A percentile compares a stretch with the other conserved stretches of the same genome.
phyloP scores from a whole-genome alignment of 2,888 invertebrate species.

The Scrobipalpa costella region DNA sequence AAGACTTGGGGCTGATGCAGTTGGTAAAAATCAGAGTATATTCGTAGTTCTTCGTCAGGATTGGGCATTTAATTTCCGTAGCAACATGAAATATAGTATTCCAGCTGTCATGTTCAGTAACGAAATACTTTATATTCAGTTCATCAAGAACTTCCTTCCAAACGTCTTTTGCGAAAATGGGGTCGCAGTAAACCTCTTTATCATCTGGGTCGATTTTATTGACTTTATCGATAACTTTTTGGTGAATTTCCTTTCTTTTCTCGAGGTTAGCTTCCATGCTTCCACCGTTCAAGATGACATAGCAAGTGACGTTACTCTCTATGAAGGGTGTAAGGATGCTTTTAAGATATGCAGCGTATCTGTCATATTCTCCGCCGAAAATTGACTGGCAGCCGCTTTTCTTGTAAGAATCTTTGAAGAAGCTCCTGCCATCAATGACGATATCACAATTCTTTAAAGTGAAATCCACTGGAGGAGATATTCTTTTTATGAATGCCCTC shows the following conservation, averaged over 20 bases:
- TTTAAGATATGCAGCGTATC: slow-evolving; percentile 32
- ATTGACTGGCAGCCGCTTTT: slow-evolving; percentile 41
- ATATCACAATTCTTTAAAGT: slow-evolving; percentile 29
- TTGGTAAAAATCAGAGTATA: slow-evolving; percentile 37
- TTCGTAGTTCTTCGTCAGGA: slow-evolving; percentile 44
- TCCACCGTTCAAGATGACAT: slow-evolving; percentile 37
- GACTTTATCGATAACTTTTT: slow-evolving; percentile 34
- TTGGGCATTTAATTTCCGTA: slow-evolving; percentile 39
- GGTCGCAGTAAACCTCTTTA: slow-evolving; percentile 35
- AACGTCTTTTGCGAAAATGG: slow-evolving; percentile 37
- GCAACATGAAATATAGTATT: slow-evolving; percentile 41
- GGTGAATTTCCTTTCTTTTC: slow-evolving; percentile 33
- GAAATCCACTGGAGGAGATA: slow-evolving; percentile 17
- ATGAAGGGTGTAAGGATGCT: slow-evolving; percentile 28
- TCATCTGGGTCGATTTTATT: slow-evolving; percentile 30
- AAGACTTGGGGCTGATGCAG: slow-evolving; percentile 27
- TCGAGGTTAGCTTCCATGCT: slow-evolving; percentile 33
- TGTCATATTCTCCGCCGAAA: slow-evolving; percentile 39
- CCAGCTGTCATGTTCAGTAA: slow-evolving; percentile 39
- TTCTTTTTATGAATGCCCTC: slow-evolving; percentile 29
- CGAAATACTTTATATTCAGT: slow-evolving; percentile 42
- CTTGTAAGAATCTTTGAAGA: slow-evolving; percentile 38
- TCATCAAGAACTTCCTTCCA: slow-evolving; percentile 40
- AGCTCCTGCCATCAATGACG: slow-evolving; percentile 37
- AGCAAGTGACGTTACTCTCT: slow-evolving; percentile 32